phyloP scores from a whole-genome alignment of 2,113 vertebrate genomes.

The Atrichornis clamosus region DNA sequence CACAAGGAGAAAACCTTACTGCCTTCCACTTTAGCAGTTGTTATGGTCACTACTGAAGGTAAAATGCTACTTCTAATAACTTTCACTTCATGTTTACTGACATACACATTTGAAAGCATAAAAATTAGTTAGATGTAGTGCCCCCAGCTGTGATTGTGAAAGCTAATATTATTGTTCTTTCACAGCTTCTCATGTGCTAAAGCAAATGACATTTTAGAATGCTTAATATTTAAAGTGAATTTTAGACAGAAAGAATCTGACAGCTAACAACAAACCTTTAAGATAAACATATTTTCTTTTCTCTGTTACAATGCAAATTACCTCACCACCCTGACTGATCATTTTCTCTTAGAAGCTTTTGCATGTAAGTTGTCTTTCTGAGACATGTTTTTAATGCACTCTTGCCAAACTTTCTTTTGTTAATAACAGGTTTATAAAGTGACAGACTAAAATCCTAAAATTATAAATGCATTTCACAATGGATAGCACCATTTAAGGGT shows the following conservation, averaged over 20 bases:
- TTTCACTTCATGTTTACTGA: neutral
- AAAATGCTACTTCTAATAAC: neutral
- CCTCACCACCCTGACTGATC: neutral
- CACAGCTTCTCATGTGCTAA: neutral
- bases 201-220: neutral
- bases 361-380: neutral
- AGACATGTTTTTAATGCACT: neutral
- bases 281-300: neutral
- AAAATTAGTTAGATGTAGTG: neutral
- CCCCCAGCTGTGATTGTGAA: neutral
- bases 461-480: neutral
- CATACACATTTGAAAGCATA: neutral
- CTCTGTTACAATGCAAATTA: neutral
- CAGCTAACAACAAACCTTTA: neutral
- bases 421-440: neutral
- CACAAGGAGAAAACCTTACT: neutral
- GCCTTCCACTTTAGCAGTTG: neutral
- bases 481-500: neutral
- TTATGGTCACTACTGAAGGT: neutral
- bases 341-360: neutral
- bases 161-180: neutral
- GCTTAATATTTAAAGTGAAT: neutral
- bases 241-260: slow-evolving; percentile 3
- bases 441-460: neutral
- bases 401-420: neutral